Evolutionary conservation across 2,113 vertebrate genomes (phyloP), one percentile per base, ranked within the genome.

Genomic region (Dipodomys ordii): DNA sequence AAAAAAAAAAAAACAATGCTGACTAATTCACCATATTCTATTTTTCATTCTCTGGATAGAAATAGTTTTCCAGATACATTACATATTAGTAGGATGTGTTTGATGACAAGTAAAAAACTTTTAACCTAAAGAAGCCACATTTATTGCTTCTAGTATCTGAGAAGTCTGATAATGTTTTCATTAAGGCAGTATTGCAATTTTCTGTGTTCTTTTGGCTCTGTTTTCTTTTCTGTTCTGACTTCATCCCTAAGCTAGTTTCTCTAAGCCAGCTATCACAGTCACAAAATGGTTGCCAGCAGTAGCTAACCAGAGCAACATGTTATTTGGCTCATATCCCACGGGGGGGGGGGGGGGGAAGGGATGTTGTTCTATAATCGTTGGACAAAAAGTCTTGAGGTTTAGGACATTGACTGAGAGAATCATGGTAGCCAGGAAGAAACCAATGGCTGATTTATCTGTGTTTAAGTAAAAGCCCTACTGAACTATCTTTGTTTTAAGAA

Each of bases 1-100:
- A 35, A 85, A 84, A 95, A 18, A 78, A 35, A 85, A 82, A 95
- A 91, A 60, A 57, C 35, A 76, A 30, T 69, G 39, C 6, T 35
- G 23, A 79, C 46, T 68, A 10, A 83, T 35, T 85, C 18, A 27
- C 22, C 89, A 8, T 81, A 69, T 62, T 32, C 35, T 77, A 72
- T 27, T 79, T 32, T 83, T 90, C 67, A 77, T 71, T 85, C 20
- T 19, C 30, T 72, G 22, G 25, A 35, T 64, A 82, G 46, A 7
- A 46, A 9, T 13, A 85, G 7, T 18, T 92, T 92, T 9, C 5
- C 2, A 74, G 72, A 73, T 71, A 85, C 20, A 79, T 94, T 79
- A 25, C 8, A 7, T 11, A 71, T 44, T 32, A 67, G 10, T 67
- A 69, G 19, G 1, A 74, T 83, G 22, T 6, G 62, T 87, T 71